Conservation (phyloP, 2,888 invertebrate genomes). For the Morinoia aosen region DNA sequence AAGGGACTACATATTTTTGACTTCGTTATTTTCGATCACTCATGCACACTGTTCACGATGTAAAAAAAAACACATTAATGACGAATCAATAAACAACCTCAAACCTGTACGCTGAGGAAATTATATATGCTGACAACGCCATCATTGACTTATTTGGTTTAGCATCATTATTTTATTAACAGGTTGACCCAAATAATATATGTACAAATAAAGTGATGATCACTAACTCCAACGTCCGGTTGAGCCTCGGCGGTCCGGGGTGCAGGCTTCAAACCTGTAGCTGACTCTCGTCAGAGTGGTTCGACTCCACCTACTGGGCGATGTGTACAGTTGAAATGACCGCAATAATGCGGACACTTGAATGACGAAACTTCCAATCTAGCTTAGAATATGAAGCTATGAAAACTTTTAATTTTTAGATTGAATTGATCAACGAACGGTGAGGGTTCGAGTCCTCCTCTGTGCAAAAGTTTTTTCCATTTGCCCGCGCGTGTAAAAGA, state of each 20-base stretch:
- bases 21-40: no score
- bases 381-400: not conserved
- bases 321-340: not conserved
- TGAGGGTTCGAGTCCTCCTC: not conserved
- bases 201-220: not conserved
- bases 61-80: no score
- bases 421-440: not conserved
- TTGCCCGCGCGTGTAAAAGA: no score
- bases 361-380: no score
- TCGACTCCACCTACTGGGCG: slow-evolving; percentile 88
- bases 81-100: no score
- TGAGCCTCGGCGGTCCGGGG: slow-evolving; percentile 85
- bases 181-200: not conserved
- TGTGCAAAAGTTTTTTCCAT: not conserved
- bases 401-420: not conserved
- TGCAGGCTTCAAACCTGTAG: slow-evolving; percentile 90
- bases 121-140: not conserved
- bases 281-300: slow-evolving; percentile 85
- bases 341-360: no score
- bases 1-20: no score
- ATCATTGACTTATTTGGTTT: not conserved
- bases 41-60: no score
- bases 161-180: not conserved
- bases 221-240: slow-evolving; percentile 74
- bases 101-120: no score